Evolutionary conservation across 2,797 vertebrate species (phyloP).

Genomic region (Borostomias antarcticus): DNA sequence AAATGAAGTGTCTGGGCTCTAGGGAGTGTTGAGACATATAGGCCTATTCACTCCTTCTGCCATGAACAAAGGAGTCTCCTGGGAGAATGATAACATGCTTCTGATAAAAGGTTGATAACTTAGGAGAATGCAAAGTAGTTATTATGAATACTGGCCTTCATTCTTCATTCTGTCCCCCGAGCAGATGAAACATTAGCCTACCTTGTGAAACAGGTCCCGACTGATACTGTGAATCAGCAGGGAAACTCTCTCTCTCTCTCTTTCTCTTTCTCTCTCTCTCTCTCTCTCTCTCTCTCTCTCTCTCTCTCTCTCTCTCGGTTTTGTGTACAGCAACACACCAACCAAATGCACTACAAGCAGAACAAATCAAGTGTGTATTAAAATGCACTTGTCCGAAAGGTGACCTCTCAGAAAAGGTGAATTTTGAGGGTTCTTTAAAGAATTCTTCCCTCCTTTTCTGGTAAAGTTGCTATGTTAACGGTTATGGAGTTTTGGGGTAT

Average conservation of each 20-base stretch:
- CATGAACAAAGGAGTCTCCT: constrained; percentile 35
- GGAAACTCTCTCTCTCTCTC: no score
- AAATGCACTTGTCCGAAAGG: not conserved
- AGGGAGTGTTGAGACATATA: constrained; percentile 21
- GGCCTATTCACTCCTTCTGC: constrained; percentile 19
- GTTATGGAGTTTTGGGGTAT: constrained; percentile 35
- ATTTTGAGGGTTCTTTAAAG: no score
- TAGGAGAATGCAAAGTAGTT: constrained; percentile 16
- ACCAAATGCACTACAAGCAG: not conserved
- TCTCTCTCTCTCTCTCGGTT: no score
- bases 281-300: no score
- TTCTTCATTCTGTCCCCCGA: constrained; percentile 27
- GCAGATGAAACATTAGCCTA: no score
- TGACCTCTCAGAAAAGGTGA: not conserved
- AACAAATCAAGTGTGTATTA: not conserved
- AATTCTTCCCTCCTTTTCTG: no score
- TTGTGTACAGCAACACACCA: no score
- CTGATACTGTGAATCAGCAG: constrained; percentile 31
- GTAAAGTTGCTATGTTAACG: not conserved
- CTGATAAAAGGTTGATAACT: constrained; percentile 39
- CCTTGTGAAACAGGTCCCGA: constrained; percentile 63
- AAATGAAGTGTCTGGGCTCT: constrained; percentile 15
- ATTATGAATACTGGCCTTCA: constrained; percentile 18
- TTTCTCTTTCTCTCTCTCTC: no score
- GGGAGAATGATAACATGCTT: constrained; percentile 15